Conservation (phyloP, 2,113 vertebrate species). For the Corvus cornix region DNA sequence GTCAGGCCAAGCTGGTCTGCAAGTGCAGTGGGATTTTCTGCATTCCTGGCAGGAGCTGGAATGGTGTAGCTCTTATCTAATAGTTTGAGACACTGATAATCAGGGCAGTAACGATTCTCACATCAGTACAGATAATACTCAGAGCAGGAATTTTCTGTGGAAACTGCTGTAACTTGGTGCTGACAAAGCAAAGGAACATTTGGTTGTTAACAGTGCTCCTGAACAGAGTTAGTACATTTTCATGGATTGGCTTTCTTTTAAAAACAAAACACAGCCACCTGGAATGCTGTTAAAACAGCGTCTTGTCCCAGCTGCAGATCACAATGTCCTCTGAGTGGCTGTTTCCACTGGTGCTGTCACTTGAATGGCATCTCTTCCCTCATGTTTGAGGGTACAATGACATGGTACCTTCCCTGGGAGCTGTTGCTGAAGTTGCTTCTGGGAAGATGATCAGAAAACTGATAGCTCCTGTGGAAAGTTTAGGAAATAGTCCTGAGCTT, state of each 20-base stretch:
- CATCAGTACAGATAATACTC: background rate
- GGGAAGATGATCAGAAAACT: background rate
- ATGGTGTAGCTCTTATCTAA: background rate
- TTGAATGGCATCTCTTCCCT: background rate
- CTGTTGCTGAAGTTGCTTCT: background rate
- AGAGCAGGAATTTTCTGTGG: background rate
- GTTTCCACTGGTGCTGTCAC: background rate
- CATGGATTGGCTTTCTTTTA: background rate
- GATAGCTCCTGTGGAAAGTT: background rate
- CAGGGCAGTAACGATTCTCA: fast-evolving
- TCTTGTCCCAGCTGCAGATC: background rate
- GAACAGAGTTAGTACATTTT: background rate
- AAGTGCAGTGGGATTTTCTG: background rate
- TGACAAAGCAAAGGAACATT: background rate
- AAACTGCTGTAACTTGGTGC: background rate
- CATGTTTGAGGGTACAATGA: background rate
- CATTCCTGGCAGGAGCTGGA: background rate
- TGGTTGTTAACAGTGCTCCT: background rate
- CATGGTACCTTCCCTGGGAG: background rate
- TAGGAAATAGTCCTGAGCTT: background rate
- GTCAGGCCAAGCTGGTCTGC: background rate
- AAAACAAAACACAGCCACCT: background rate
- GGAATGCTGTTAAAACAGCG: background rate
- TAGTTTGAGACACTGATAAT: background rate
- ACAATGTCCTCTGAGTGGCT: background rate